These are phyloP conservation scores for Pterobdella sp. DNA, from an alignment of 2,888 invertebrate species.

Conservation along the genomic window DNA sequence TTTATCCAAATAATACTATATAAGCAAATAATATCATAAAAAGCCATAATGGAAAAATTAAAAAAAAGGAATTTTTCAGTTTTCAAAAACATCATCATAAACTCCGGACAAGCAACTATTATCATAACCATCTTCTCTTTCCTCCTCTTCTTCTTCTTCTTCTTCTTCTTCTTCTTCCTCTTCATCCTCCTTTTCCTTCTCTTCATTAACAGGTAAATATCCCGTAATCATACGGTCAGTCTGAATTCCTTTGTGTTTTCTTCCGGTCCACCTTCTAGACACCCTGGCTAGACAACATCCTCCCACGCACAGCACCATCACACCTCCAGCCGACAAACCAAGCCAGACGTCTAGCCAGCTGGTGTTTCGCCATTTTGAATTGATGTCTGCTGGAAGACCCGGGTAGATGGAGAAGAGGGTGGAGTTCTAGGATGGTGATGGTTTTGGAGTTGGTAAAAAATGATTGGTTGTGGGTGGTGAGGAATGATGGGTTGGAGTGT, in stretches of 20 bases:
- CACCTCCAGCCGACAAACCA: not conserved
- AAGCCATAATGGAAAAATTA: too few species aligned
- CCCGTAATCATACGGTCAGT: not conserved
- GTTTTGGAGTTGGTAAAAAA: not conserved
- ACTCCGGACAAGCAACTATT: not conserved
- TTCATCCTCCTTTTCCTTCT: not conserved
- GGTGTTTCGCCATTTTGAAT: not conserved
- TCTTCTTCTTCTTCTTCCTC: not conserved
- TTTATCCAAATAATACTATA: too few species aligned
- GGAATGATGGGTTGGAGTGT: not conserved
- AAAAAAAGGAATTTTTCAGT: too few species aligned
- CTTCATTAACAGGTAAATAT: not conserved
- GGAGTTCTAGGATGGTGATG: not conserved
- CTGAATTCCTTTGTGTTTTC: not conserved
- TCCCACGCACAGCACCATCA: not conserved
- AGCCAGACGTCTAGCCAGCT: not conserved
- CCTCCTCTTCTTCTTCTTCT: not conserved
- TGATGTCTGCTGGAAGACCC: not conserved
- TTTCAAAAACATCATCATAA: slow-evolving; percentile 2
- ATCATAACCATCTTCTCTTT: not conserved
- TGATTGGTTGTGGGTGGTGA: not conserved
- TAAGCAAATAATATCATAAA: too few species aligned
- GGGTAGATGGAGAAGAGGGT: not conserved
- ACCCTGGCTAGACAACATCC: not conserved
- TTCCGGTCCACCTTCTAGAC: not conserved